A percentile compares a stretch with the other conserved stretches of the same genome.
Evolutionary conservation across 2,888 invertebrate species (phyloP).

Genomic region (Octonoba sinensis): DNA sequence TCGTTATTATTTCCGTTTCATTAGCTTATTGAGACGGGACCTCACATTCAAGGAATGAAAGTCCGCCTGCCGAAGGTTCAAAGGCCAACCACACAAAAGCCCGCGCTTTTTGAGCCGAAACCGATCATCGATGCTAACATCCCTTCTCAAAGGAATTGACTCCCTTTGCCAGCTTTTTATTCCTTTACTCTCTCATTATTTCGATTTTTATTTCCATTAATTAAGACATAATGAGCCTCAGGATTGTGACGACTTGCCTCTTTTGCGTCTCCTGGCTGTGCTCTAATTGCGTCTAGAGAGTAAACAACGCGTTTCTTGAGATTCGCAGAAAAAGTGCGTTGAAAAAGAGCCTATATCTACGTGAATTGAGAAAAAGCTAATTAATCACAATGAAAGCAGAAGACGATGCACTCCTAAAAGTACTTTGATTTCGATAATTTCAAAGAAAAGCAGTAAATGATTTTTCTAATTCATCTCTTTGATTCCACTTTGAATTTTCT

Average conservation of each 20-base stretch:
- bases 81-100: conserved; percentile 47
- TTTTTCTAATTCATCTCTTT: too few species aligned
- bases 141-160: conserved; percentile 41
- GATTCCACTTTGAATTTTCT: too few species aligned
- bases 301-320: too few species aligned
- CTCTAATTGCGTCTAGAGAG: too few species aligned
- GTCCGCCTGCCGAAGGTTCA: conserved; percentile 42
- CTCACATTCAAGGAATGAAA: conserved; percentile 42
- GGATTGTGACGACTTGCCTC: too few species aligned
- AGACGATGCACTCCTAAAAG: too few species aligned
- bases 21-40: conserved; percentile 37
- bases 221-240: conserved; percentile 51
- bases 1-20: conserved; percentile 59
- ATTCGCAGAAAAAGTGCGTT: too few species aligned
- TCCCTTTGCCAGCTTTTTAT: conserved; percentile 17
- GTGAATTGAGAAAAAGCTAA: too few species aligned
- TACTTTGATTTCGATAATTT: too few species aligned
- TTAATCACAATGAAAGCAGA: too few species aligned
- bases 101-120: conserved; percentile 35
- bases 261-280: background rate
- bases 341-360: too few species aligned
- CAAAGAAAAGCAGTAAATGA: too few species aligned
- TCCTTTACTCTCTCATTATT: conserved; percentile 6
- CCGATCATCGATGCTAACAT: conserved; percentile 46
- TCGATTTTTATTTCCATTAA: conserved; percentile 29